Conservation (phyloP, 1,140 invertebrate genomes). For the Dendroctonus valens region DNA sequence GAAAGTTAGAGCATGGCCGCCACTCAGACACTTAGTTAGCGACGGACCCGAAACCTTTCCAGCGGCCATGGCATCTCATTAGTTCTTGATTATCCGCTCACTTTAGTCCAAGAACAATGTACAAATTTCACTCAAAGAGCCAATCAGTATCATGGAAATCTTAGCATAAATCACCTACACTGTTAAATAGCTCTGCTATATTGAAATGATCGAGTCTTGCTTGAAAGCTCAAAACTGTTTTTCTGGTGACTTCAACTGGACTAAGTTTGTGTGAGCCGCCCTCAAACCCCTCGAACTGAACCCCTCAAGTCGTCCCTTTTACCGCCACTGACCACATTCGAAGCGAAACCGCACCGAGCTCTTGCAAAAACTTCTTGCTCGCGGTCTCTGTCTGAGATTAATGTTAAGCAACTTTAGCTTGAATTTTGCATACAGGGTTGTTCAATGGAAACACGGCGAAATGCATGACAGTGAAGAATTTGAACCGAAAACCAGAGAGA, state of each 20-base stretch:
- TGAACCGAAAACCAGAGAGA: no score
- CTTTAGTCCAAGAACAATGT: not conserved
- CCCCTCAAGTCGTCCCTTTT: constrained; percentile 2
- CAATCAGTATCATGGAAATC: no score
- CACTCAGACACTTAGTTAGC: constrained; percentile 26
- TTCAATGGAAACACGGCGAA: no score
- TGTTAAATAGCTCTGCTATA: no score
- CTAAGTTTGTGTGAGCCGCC: constrained; percentile 1
- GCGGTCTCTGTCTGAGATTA: constrained; percentile 19
- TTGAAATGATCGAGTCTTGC: not conserved
- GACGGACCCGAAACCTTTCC: constrained; percentile 25
- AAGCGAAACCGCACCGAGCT: constrained; percentile 23
- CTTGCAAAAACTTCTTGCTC: constrained; percentile 30
- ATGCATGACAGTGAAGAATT: no score
- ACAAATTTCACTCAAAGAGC: no score
- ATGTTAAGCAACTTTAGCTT: not conserved
- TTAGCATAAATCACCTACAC: no score
- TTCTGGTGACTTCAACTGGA: constrained; percentile 2
- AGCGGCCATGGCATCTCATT: constrained; percentile 27
- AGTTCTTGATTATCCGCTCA: constrained; percentile 18
- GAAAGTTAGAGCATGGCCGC: constrained; percentile 23
- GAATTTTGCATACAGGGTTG: no score
- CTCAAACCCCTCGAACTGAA: not conserved
- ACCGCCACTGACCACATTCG: constrained; percentile 30
- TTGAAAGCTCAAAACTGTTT: no score